Conservation (phyloP, 2,888 invertebrate species). For the Marasmarcha lunaedactyla region DNA sequence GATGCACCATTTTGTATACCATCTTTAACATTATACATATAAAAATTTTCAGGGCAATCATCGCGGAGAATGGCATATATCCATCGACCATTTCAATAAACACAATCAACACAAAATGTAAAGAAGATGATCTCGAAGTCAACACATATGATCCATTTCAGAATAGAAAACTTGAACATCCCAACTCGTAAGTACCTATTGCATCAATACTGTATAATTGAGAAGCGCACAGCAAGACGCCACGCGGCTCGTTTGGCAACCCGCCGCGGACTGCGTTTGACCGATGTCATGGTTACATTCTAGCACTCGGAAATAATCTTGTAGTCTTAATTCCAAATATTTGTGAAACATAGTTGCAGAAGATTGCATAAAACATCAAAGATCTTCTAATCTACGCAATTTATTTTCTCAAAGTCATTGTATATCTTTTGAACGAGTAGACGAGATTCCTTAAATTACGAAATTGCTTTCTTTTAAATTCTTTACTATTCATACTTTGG, state of each 20-base stretch:
- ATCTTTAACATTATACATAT: conserved; percentile 3
- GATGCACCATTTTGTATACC: neutral
- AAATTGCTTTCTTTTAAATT: too few species aligned
- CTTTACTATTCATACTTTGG: too few species aligned
- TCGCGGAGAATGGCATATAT: conserved; percentile 54
- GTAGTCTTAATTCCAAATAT: too few species aligned
- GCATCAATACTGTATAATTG: too few species aligned
- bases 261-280: neutral
- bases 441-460: too few species aligned
- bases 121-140: conserved; percentile 39
- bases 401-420: too few species aligned
- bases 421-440: too few species aligned
- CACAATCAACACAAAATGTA: conserved; percentile 58
- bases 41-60: conserved; percentile 51
- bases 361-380: too few species aligned
- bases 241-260: neutral
- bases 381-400: too few species aligned
- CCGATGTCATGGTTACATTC: neutral
- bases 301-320: too few species aligned
- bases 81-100: conserved; percentile 56
- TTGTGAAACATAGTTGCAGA: too few species aligned
- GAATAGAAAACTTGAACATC: conserved; percentile 55
- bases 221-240: too few species aligned
- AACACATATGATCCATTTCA: conserved; percentile 48
- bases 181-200: conserved; percentile 52